Evolutionary conservation across 1,140 invertebrate species (phyloP).

Genomic region (Pararge aegeria): DNA sequence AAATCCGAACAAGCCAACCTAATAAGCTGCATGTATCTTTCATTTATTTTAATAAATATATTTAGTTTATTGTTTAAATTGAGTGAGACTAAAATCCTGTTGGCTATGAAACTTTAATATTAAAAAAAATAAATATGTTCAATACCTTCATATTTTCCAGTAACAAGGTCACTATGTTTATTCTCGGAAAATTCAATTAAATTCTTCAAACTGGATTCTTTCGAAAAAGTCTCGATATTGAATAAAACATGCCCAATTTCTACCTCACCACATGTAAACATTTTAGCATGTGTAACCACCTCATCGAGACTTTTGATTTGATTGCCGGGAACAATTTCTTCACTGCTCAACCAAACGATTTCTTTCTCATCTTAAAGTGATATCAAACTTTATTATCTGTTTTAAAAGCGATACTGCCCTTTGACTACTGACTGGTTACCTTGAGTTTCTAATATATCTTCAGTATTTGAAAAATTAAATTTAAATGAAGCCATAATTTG

Average conservation of each 20-base stretch:
- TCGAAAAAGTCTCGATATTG: constrained; percentile 22
- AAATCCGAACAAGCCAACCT: too few species aligned
- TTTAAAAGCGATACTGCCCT: too few species aligned
- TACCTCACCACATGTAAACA: constrained; percentile 68
- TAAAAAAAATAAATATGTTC: too few species aligned
- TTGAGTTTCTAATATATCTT: constrained; percentile 10
- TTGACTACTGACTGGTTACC: too few species aligned
- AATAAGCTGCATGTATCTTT: too few species aligned
- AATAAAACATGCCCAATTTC: constrained; percentile 75
- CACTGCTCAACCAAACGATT: constrained; percentile 60
- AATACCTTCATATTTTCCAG: constrained; percentile 87
- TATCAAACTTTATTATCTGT: neutral
- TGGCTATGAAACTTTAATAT: too few species aligned
- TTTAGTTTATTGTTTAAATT: too few species aligned
- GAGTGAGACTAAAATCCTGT: too few species aligned
- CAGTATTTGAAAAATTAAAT: constrained; percentile 66
- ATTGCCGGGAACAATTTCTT: constrained; percentile 49
- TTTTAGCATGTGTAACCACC: constrained; percentile 55
- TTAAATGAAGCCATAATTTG: constrained; percentile 69
- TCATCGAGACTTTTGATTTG: constrained; percentile 53
- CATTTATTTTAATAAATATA: too few species aligned
- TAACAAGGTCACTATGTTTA: constrained; percentile 85
- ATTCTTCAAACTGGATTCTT: constrained; percentile 45
- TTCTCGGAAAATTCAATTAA: constrained; percentile 82
- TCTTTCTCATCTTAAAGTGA: constrained; percentile 33